These are phyloP conservation scores for Hymenochirus boettgeri DNA, from an alignment of 2,113 vertebrate species.

Conservation along the genomic window DNA sequence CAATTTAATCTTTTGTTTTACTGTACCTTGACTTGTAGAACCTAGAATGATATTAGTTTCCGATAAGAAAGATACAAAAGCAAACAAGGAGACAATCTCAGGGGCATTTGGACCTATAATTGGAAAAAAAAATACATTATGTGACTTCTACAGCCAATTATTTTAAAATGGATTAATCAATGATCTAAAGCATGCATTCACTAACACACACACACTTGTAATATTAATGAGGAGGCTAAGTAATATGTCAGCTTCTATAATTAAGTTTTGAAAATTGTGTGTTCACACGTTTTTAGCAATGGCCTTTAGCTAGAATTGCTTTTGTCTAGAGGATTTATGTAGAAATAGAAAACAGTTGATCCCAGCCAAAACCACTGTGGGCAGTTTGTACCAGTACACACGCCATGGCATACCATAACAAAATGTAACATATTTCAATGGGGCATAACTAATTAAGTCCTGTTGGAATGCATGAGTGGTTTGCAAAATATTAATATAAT, in stretches of 20 bases:
- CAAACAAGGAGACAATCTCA: neutral
- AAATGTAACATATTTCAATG: too few species aligned
- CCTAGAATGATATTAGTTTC: neutral
- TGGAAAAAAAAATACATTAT: slow-evolving; percentile 1
- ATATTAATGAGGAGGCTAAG: neutral
- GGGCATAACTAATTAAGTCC: too few species aligned
- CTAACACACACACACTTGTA: neutral
- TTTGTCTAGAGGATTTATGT: too few species aligned
- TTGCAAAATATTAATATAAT: too few species aligned
- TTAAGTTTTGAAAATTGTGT: neutral
- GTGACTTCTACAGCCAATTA: neutral
- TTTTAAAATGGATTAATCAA: neutral
- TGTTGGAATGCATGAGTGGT: too few species aligned
- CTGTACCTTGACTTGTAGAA: neutral
- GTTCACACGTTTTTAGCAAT: neutral
- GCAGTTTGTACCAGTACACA: too few species aligned
- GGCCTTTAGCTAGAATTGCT: too few species aligned
- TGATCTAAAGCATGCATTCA: neutral
- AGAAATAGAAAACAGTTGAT: too few species aligned
- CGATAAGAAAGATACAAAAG: neutral
- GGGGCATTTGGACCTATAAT: neutral
- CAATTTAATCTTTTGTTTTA: too few species aligned
- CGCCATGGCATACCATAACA: too few species aligned
- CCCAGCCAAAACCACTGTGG: too few species aligned
- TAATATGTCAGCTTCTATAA: neutral